Evolutionary conservation across 2,113 vertebrate species (phyloP), one percentile per base, ranked within the genome.

Genomic region (Microcebus jonahi): DNA sequence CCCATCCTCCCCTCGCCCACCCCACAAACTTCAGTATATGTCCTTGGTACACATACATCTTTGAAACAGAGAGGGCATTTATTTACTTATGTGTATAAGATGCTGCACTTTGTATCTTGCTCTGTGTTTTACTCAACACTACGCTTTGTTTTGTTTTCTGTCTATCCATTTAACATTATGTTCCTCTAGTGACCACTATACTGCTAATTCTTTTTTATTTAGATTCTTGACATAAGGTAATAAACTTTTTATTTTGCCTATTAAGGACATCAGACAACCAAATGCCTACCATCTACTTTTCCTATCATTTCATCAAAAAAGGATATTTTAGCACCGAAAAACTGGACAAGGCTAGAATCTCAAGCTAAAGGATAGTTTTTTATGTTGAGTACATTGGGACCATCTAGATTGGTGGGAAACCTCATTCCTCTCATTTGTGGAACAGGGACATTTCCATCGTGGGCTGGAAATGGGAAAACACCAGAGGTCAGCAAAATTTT

Each of bases 231-330:
- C 57, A 86, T 83, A 65, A 36, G 31, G n/a, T 75, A 79, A 86
- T 90, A 91, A 61, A 61, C 50, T 65, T 90, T 89, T 92, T 94
- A 91, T 90, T 94, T 95, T 84, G 21, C 39, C 45, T 90, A 17
- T 92, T 87, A 92, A 95, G 36, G 25, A 48, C 8, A 55, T 48
- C 95, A 76, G n/a, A 85, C 45, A 93, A 93, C 55, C 39, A 84
- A 92, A 94, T 39, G 6, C 18, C 65, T 81, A 42, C 73, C 68
- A 94, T 55, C 34, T 77, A 71, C 3, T 36, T 70, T 91, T 94
- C 53, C 39, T 93, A 82, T 7, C 3, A 27, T 82, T 93, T 90
- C n/a, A 89, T 76, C n/a, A 65, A 80, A 87, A 45, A 93, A 42
- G 17, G 34, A 11, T 36, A 77, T 89, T 88, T 96, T 85, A 59